Evolutionary conservation across 2,113 vertebrate species (phyloP).

Genomic region (Paedocypris sp.): DNA sequence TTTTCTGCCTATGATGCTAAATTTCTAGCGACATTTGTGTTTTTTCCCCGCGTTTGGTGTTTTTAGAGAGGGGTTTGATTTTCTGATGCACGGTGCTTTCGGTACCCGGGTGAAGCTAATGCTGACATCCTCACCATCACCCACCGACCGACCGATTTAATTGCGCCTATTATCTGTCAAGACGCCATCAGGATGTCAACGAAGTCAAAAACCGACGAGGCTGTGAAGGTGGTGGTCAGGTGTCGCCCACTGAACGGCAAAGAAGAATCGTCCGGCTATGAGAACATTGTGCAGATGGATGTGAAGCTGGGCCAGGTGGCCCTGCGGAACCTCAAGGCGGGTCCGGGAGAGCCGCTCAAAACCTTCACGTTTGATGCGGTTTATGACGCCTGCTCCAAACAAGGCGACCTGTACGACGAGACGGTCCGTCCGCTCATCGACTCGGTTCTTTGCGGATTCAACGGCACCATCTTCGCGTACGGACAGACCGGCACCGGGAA

Average conservation of each 20-base stretch:
- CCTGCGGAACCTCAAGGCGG: constrained; percentile 75
- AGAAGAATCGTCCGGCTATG: constrained; percentile 71
- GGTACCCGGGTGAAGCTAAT: constrained; percentile 17
- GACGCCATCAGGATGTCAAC: constrained; percentile 61
- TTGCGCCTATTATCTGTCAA: neutral
- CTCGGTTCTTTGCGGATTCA: constrained; percentile 83
- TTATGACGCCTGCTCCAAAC: constrained; percentile 81
- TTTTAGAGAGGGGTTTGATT: too few species aligned
- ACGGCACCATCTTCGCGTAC: constrained; percentile 90
- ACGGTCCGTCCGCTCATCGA: constrained; percentile 86
- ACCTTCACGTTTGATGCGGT: constrained; percentile 94
- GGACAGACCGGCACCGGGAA: constrained; percentile 95
- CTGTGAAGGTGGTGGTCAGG: constrained; percentile 88
- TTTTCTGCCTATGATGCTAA: too few species aligned
- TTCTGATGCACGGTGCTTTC: constrained; percentile 17
- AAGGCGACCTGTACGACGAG: constrained; percentile 89
- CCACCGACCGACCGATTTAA: constrained; percentile 8
- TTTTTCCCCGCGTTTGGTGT: too few species aligned
- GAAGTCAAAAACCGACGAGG: constrained; percentile 74
- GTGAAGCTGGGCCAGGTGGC: constrained; percentile 84
- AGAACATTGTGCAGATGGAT: constrained; percentile 78
- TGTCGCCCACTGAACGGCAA: constrained; percentile 81
- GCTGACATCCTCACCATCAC: constrained; percentile 14
- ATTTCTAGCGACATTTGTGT: too few species aligned
- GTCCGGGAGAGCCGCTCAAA: constrained; percentile 75